phyloP scores from a whole-genome alignment of 1,140 invertebrate species.

The Drosophila nebulosa region DNA sequence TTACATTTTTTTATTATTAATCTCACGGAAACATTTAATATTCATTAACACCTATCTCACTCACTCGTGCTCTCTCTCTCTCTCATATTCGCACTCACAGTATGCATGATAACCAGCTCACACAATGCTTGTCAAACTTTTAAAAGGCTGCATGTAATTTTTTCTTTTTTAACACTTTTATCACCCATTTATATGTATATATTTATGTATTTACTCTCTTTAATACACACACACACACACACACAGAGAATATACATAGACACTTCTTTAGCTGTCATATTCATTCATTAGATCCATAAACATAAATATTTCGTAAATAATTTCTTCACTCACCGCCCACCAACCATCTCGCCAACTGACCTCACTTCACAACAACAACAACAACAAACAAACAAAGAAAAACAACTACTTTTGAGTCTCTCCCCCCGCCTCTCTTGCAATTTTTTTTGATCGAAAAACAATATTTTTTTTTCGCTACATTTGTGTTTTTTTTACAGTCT shows the following conservation, averaged over 20 bases:
- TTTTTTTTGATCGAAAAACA: conserved; percentile 30
- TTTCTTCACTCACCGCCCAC: background rate
- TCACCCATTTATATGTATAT: no score
- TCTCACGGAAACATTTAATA: no score
- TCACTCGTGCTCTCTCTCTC: background rate
- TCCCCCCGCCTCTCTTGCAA: background rate
- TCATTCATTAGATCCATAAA: background rate
- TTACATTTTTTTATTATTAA: background rate
- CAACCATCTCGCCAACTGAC: background rate
- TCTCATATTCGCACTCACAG: background rate
- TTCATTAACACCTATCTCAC: background rate
- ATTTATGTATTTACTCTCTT: no score
- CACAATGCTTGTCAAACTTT: conserved; percentile 19
- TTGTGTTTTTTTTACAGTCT: conserved; percentile 59
- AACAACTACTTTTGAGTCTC: background rate
- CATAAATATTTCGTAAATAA: background rate
- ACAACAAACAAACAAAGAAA: background rate
- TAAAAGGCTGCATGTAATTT: conserved; percentile 2
- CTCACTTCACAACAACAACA: no score
- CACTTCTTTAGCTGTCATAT: background rate
- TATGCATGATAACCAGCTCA: background rate
- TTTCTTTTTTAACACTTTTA: conserved; percentile 6
- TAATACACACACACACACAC: background rate
- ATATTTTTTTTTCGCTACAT: conserved; percentile 30
- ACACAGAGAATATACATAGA: background rate